Conservation (phyloP, 2,113 vertebrate genomes). For the Melierax canorus region DNA sequence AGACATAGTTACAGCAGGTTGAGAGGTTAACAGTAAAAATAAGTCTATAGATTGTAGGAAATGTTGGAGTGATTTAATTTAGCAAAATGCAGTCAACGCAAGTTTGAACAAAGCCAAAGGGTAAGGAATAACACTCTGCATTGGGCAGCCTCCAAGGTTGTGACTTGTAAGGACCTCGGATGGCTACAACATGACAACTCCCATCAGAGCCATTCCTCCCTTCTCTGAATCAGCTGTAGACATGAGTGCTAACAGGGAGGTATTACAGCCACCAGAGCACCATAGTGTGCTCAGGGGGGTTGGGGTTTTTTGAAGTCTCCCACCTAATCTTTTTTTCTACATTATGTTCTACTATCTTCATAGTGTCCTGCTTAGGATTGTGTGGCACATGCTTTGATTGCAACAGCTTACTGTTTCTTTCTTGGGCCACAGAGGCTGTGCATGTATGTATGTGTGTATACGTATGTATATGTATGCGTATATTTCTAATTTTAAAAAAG, state of each 20-base stretch:
- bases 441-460: not conserved
- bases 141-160: not conserved
- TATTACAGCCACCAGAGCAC: not conserved
- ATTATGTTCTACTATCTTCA: not conserved
- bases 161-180: not conserved
- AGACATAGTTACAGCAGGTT: not conserved
- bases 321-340: not conserved
- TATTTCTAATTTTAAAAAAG: not conserved
- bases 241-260: not conserved
- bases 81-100: not conserved
- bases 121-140: not conserved
- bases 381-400: not conserved
- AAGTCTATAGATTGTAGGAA: not conserved
- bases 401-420: not conserved
- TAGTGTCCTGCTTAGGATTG: not conserved
- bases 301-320: not conserved
- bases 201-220: not conserved
- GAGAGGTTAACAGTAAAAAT: not conserved
- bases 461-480: too few species aligned
- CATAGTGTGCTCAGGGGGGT: fast-evolving
- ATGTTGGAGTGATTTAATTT: not conserved
- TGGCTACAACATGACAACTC: not conserved
- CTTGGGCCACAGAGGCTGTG: not conserved
- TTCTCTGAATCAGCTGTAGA: not conserved
- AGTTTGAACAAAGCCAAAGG: not conserved